A percentile compares a stretch with the other conserved stretches of the same genome.
phyloP scores from a whole-genome alignment of 2,797 vertebrate species.

The Buceros bicornis region DNA sequence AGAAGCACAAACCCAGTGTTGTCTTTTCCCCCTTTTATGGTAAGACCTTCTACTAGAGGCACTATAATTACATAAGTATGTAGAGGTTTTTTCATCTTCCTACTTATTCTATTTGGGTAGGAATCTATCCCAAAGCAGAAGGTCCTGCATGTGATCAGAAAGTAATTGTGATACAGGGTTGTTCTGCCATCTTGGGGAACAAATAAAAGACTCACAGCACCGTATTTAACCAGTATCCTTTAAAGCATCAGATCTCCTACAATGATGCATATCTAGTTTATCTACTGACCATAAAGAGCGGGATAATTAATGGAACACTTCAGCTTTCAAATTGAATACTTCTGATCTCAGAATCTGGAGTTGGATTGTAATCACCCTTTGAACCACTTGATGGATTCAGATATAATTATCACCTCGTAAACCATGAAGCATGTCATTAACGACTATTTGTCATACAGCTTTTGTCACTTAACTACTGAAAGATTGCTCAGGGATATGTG shows the following conservation, averaged over 20 bases:
- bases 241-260: slow-evolving; percentile 3
- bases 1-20: slow-evolving; percentile 1
- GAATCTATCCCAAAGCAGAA: neutral
- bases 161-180: neutral
- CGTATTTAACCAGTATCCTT: slow-evolving; percentile 1
- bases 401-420: slow-evolving; percentile 47
- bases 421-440: neutral
- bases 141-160: neutral
- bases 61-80: slow-evolving; percentile 15
- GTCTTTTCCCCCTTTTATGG: slow-evolving; percentile 19
- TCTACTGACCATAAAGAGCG: slow-evolving; percentile 23
- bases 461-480: neutral
- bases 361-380: slow-evolving; percentile 4
- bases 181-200: slow-evolving; percentile 5
- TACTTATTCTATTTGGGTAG: neutral
- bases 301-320: slow-evolving; percentile 40
- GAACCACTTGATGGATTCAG: slow-evolving; percentile 21
- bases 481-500: neutral
- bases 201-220: neutral
- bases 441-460: neutral
- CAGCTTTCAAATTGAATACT: slow-evolving; percentile 45
- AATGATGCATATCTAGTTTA: neutral
- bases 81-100: neutral
- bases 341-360: slow-evolving; percentile 24
- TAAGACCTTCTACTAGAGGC: neutral